Percentiles rank a stretch among this genome's conserved stretches.
Conservation (phyloP, 2,888 invertebrate genomes). For the Xestia sexstrigata region DNA sequence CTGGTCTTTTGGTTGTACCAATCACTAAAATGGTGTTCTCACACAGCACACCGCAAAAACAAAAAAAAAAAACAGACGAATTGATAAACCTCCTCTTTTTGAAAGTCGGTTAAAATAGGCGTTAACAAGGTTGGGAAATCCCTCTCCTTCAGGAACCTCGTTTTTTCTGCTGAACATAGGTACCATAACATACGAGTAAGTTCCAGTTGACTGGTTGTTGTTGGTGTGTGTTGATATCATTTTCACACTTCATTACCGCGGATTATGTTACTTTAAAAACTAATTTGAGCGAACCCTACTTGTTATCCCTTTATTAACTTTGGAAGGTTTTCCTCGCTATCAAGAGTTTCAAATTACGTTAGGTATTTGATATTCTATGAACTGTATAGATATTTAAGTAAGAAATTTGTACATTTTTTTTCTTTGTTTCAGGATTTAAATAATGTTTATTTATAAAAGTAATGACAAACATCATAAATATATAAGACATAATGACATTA, state of each 20-base stretch:
- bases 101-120: not conserved
- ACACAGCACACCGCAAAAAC: not conserved
- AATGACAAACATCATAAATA: constrained; percentile 44
- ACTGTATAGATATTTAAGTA: no score
- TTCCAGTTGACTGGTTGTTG: constrained; percentile 28
- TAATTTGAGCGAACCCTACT: constrained; percentile 47
- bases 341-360: constrained; percentile 26
- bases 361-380: no score
- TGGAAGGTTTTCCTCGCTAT: constrained; percentile 42
- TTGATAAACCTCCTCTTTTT: no score
- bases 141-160: not conserved
- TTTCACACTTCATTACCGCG: constrained; percentile 52
- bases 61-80: no score
- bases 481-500: constrained; percentile 77
- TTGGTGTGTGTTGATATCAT: no score
- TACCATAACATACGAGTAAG: not conserved
- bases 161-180: not conserved
- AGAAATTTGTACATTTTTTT: not conserved
- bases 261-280: constrained; percentile 52
- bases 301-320: constrained; percentile 31
- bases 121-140: not conserved
- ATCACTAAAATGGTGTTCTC: not conserved
- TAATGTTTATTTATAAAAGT: constrained; percentile 38
- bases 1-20: not conserved
- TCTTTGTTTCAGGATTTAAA: constrained; percentile 70